phyloP scores from a whole-genome alignment of 2,888 invertebrate species.

The Phalera bucephala region DNA sequence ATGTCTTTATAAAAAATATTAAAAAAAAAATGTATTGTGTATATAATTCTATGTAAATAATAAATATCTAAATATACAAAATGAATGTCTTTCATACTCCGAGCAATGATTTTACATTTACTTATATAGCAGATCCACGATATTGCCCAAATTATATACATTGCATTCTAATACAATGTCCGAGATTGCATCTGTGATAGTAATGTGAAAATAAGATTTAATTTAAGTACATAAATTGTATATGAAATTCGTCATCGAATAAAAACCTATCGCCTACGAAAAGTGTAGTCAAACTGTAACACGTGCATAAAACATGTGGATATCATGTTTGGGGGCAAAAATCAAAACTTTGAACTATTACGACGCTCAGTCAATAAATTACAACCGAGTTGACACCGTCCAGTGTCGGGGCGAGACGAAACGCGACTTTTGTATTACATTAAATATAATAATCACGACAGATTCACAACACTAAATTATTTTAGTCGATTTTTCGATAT shows the following conservation, averaged over 20 bases:
- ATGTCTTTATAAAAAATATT: conserved; percentile 9
- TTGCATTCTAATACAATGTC: neutral
- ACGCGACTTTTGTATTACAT: conserved; percentile 11
- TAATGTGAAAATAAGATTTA: conserved; percentile 10
- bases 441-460: too few species aligned
- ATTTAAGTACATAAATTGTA: conserved; percentile 18
- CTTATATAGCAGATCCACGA: conserved; percentile 1
- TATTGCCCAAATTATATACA: conserved; percentile 3
- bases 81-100: conserved; percentile 29
- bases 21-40: too few species aligned
- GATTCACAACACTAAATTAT: conserved; percentile 2
- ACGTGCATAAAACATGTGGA: conserved; percentile 26
- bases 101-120: conserved; percentile 5
- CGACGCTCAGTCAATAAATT: conserved; percentile 25
- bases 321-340: conserved; percentile 3
- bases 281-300: conserved; percentile 23
- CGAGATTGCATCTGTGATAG: neutral
- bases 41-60: conserved; percentile 9
- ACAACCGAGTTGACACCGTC: conserved; percentile 11
- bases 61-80: conserved; percentile 20
- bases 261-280: conserved; percentile 9
- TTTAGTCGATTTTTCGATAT: conserved; percentile 1
- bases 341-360: conserved; percentile 4
- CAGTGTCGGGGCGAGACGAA: conserved; percentile 15
- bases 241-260: conserved; percentile 8